Conservation (phyloP, 2,797 vertebrate species). For the Mastacembelus armatus region DNA sequence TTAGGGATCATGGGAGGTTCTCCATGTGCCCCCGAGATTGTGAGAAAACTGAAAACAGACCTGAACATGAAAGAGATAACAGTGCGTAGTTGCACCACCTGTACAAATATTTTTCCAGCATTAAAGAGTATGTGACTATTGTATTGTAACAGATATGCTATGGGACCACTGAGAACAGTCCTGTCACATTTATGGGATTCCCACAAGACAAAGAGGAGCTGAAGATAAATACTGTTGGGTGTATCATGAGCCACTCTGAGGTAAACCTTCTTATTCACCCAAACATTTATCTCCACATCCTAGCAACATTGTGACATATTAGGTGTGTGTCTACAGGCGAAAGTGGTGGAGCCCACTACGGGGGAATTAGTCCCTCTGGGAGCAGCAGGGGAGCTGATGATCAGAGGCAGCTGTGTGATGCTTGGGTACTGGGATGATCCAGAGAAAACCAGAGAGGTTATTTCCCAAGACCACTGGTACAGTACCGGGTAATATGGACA, state of each 20-base stretch:
- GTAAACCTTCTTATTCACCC: conserved; percentile 66
- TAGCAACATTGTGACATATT: too few species aligned
- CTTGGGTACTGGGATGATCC: conserved; percentile 89
- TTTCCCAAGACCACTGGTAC: conserved; percentile 88
- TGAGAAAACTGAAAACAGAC: conserved; percentile 61
- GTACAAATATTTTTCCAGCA: not conserved
- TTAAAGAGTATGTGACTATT: not conserved
- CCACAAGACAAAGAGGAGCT: conserved; percentile 78
- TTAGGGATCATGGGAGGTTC: conserved; percentile 75
- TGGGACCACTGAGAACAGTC: conserved; percentile 93
- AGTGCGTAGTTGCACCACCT: conserved; percentile 37
- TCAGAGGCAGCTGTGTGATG: conserved; percentile 92
- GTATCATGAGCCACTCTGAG: conserved; percentile 88
- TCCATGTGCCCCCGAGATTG: conserved; percentile 71
- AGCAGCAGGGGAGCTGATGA: conserved; percentile 85
- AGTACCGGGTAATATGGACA: conserved; percentile 87
- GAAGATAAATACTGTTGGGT: conserved; percentile 86
- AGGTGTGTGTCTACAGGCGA: conserved; percentile 83
- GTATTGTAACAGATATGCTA: conserved; percentile 82
- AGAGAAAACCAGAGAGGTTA: conserved; percentile 81
- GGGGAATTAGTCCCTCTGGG: conserved; percentile 81
- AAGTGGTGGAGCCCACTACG: conserved; percentile 83
- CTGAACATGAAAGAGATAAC: conserved; percentile 75
- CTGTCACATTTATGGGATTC: conserved; percentile 87
- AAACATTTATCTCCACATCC: not conserved